Evolutionary conservation across 2,888 invertebrate species (phyloP).

Genomic region (Abscondita cerata): DNA sequence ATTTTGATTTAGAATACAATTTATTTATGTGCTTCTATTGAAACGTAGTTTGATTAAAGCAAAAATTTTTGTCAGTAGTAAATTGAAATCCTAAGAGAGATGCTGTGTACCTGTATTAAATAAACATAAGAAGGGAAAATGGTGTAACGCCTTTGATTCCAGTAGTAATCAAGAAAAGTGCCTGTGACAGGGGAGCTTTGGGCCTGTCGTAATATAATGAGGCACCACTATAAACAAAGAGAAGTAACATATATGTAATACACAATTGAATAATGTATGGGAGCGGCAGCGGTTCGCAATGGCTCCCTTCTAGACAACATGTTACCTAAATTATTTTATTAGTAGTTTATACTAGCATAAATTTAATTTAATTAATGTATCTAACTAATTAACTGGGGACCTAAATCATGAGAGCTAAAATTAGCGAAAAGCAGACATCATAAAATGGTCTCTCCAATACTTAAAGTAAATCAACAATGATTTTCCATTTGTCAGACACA

Average conservation of each 20-base stretch:
- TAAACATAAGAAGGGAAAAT: slow-evolving; percentile 6
- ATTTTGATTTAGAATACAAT: too few species aligned
- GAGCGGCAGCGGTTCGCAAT: slow-evolving; percentile 34
- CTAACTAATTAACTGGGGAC: slow-evolving; percentile 37
- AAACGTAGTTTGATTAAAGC: too few species aligned
- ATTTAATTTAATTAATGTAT: slow-evolving; percentile 42
- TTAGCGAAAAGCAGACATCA: slow-evolving; percentile 26
- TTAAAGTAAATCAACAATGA: slow-evolving; percentile 66
- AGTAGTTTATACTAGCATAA: slow-evolving; percentile 35
- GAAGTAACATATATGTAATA: slow-evolving; percentile 37
- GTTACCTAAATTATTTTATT: slow-evolving; percentile 40
- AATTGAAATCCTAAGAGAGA: too few species aligned
- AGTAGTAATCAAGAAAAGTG: slow-evolving; percentile 40
- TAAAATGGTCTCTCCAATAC: slow-evolving; percentile 31
- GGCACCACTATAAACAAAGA: slow-evolving; percentile 41
- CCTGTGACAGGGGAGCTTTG: slow-evolving; percentile 37
- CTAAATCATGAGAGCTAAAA: slow-evolving; percentile 32
- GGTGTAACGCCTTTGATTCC: slow-evolving; percentile 22
- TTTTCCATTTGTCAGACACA: slow-evolving; percentile 69
- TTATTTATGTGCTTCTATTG: too few species aligned
- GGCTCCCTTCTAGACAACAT: slow-evolving; percentile 36
- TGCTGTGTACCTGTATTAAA: neutral
- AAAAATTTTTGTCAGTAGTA: too few species aligned
- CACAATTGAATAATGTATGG: slow-evolving; percentile 43
- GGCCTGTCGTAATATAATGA: slow-evolving; percentile 40